Base-by-base conservation (phyloP, 2,113 vertebrate species). In the Carassius auratus region DNA sequence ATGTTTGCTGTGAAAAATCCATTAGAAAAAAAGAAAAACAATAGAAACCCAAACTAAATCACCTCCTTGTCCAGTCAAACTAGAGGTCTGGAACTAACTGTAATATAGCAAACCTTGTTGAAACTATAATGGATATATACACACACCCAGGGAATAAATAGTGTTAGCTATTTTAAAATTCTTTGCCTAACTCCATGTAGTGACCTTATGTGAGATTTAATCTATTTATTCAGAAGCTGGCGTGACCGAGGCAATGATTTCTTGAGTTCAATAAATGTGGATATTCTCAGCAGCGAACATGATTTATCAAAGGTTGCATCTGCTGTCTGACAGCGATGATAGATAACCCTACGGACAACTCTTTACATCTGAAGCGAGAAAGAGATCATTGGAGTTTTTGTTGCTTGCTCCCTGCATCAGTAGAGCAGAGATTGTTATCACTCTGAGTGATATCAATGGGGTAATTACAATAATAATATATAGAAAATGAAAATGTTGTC, bases 301-400 rank as follows among this genome's bases (percentile, higher is more conserved):
- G 62, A 81, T 69, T 81, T 81, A 81, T 81, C 62, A 81, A 50
- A 81, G 4, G 2, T 45, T 69, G 62, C 61, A 81, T 81, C 79
- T 68, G 79, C 79, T 50, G 19, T 81, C 78, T 66, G 78, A 81
- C 78, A 69, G 42, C 4, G 14, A 52, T 81, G 62, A 81, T 45
- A 81, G 79, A 81, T 81, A 81, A 81, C 62, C 45, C 62, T 52
- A 68, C 62, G 42, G 62, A 69, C 42, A 50, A 81, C 62, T 81
- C 45, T 81, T 50, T 81, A 81, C 79, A 69, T 81, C 61, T 81
- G 23, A 12, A 52, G 79, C n/a, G 5, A 81, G 79, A 81, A 48
- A 68, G 38, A 38, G 36, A 80, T 42, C 77, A 64, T 64, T 23
- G 77, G 57, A 80, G 23, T 52, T 52, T 33, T 81, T 68, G 42